These are phyloP conservation scores for Kryptopterus vitreolus DNA, from an alignment of 2,797 vertebrate species.

Conservation along the genomic window DNA sequence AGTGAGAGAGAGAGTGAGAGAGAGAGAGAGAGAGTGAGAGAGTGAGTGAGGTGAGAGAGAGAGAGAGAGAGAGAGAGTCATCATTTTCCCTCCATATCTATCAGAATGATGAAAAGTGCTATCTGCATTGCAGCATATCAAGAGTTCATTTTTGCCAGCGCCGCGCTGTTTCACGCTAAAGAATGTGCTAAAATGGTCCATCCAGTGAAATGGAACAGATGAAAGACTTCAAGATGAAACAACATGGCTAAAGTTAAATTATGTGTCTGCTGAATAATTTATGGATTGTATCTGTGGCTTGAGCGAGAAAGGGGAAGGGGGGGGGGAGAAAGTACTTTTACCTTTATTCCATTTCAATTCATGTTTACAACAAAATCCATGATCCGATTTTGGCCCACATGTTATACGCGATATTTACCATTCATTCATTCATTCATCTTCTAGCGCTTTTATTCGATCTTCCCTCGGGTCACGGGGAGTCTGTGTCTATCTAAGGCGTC, in stretches of 20 bases:
- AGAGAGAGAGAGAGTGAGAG: slow-evolving; percentile 58
- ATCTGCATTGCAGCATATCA: slow-evolving; percentile 72
- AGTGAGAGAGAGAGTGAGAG: slow-evolving; percentile 53
- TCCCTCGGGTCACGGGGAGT: no score
- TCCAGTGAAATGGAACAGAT: slow-evolving; percentile 54
- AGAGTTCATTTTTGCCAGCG: slow-evolving; percentile 61
- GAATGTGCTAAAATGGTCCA: slow-evolving; percentile 52
- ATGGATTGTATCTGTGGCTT: slow-evolving; percentile 25
- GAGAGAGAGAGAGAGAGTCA: slow-evolving; percentile 60
- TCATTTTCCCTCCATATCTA: slow-evolving; percentile 50
- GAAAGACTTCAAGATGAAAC: slow-evolving; percentile 46
- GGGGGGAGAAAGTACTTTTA: neutral
- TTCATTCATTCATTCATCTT: no score
- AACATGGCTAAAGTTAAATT: slow-evolving; percentile 46
- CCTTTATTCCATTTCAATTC: neutral
- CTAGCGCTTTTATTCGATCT: no score
- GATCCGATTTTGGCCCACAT: neutral
- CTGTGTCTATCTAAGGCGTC: no score
- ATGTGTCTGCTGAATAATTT: slow-evolving; percentile 46
- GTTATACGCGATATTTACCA: neutral
- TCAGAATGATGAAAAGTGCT: slow-evolving; percentile 65
- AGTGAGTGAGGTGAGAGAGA: slow-evolving; percentile 53
- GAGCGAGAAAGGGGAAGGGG: neutral
- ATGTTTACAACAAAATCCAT: neutral
- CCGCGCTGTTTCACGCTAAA: slow-evolving; percentile 55